Percentiles rank a stretch among this genome's conserved stretches.
Conservation (phyloP, 2,888 invertebrate genomes). For the Bellardia pandia region DNA sequence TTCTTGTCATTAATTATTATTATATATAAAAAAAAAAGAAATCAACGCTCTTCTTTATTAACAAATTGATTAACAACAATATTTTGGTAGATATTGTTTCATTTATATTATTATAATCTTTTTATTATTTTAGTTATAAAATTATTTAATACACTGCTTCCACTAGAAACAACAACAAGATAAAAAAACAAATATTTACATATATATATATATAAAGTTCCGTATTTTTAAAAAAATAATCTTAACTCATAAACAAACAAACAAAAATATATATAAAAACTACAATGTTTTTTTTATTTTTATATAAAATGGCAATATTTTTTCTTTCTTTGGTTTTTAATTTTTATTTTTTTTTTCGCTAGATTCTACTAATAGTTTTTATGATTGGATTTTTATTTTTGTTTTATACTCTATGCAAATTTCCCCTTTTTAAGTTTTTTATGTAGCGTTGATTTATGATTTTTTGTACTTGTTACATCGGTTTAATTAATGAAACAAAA, state of each 20-base stretch:
- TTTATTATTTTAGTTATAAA: constrained; percentile 58
- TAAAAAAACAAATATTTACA: constrained; percentile 52
- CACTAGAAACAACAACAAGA: constrained; percentile 61
- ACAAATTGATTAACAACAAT: constrained; percentile 50
- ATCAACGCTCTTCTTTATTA: constrained; percentile 58
- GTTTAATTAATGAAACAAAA: constrained; percentile 47
- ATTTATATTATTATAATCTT: constrained; percentile 29
- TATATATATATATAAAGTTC: constrained; percentile 69
- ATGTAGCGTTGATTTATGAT: constrained; percentile 66
- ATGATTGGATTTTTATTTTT: constrained; percentile 45
- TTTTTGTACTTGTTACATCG: constrained; percentile 57
- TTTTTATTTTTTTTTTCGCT: constrained; percentile 49
- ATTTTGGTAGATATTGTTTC: constrained; percentile 46
- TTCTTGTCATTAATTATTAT: constrained; percentile 52
- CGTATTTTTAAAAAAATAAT: constrained; percentile 52
- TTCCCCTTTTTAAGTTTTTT: constrained; percentile 22
- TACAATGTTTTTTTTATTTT: constrained; percentile 63
- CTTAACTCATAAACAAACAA: constrained; percentile 47
- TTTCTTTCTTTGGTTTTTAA: constrained; percentile 47
- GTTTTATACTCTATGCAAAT: constrained; percentile 44
- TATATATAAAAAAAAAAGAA: constrained; percentile 12
- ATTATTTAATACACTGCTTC: constrained; percentile 66
- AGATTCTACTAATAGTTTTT: constrained; percentile 32
- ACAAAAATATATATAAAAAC: constrained; percentile 44
- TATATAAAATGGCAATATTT: constrained; percentile 68